Evolutionary conservation across 2,113 vertebrate species (phyloP).

Genomic region (Chaetodon auriga): DNA sequence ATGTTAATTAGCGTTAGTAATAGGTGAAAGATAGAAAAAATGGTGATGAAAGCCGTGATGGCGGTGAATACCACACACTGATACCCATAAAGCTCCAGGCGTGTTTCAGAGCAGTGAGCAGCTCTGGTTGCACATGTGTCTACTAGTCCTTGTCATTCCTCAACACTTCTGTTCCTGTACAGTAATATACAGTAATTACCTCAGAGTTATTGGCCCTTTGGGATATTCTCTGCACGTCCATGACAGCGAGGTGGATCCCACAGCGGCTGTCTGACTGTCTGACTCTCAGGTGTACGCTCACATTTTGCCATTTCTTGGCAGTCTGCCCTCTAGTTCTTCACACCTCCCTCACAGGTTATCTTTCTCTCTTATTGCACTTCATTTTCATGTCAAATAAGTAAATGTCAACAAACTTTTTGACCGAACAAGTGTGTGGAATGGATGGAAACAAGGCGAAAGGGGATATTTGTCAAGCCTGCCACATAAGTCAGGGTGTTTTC

Average conservation of each 20-base stretch:
- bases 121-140: not conserved
- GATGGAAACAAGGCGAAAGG: too few species aligned
- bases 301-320: not conserved
- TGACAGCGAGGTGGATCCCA: not conserved
- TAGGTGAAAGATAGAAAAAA: not conserved
- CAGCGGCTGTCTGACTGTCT: not conserved
- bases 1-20: not conserved
- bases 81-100: not conserved
- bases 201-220: not conserved
- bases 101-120: not conserved
- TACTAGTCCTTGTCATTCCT: constrained; percentile 7
- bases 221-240: not conserved
- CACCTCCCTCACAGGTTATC: not conserved
- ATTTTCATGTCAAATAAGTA: not conserved
- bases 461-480: too few species aligned
- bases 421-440: too few species aligned
- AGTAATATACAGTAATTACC: not conserved
- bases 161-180: not conserved
- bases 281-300: not conserved
- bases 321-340: not conserved
- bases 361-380: not conserved
- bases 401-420: too few species aligned
- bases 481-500: too few species aligned
- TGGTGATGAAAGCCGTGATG: not conserved
- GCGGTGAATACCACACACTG: not conserved